A percentile compares a stretch with the other conserved stretches of the same genome.
Conservation (phyloP, 2,797 vertebrate species). For the Enteromius afrohamiltoni region DNA sequence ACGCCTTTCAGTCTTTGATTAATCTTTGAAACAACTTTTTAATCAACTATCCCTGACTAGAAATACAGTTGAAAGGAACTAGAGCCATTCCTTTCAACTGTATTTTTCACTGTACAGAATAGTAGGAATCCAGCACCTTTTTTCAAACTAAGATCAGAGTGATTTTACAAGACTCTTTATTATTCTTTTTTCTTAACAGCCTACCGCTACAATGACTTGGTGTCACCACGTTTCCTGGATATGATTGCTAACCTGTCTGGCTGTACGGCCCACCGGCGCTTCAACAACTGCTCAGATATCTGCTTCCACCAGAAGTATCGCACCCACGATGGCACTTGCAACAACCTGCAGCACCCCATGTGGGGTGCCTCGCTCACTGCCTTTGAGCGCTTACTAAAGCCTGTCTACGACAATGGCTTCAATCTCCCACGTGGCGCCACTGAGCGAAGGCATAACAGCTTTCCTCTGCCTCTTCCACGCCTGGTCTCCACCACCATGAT, state of each 20-base stretch:
- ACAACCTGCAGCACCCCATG: slow-evolving; percentile 98
- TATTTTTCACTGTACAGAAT: neutral
- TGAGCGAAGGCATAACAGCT: slow-evolving; percentile 82
- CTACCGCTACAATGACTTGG: slow-evolving; percentile 97
- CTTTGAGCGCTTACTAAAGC: slow-evolving; percentile 92
- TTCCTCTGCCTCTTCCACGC: slow-evolving; percentile 86
- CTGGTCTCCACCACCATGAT: slow-evolving; percentile 92
- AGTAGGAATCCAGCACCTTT: neutral
- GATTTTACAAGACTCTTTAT: neutral
- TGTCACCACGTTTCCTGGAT: slow-evolving; percentile 93
- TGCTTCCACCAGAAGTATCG: slow-evolving; percentile 98
- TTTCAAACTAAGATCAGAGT: neutral
- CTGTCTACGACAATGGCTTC: slow-evolving; percentile 96
- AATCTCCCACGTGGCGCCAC: slow-evolving; percentile 90
- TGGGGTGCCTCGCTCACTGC: slow-evolving; percentile 96
- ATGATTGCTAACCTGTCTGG: slow-evolving; percentile 97
- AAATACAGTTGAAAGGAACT: too few species aligned
- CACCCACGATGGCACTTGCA: slow-evolving; percentile 94
- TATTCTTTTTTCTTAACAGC: slow-evolving; percentile 70
- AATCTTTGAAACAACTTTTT: neutral
- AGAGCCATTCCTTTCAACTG: neutral
- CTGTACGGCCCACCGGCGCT: slow-evolving; percentile 91
- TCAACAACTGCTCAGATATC: slow-evolving; percentile 97
- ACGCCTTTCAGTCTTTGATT: neutral
- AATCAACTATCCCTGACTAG: neutral